Percentiles rank a stretch among this genome's conserved stretches.
Conservation (phyloP, 2,797 vertebrate genomes). For the Catostomus latipinnis region DNA sequence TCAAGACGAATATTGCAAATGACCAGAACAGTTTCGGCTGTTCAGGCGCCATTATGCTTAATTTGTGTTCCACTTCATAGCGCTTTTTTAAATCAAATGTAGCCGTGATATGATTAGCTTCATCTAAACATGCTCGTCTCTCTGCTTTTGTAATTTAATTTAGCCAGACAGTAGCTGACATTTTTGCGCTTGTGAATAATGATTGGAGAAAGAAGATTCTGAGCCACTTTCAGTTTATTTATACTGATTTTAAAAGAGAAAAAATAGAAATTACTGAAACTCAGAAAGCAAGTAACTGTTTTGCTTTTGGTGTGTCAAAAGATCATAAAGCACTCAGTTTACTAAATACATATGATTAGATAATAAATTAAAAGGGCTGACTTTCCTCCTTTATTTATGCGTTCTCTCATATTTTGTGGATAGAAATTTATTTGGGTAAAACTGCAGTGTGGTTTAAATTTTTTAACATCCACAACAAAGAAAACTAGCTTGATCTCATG, state of each 20-base stretch:
- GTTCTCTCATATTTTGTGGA: too few species aligned
- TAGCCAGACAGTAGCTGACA: conserved; percentile 59
- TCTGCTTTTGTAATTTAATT: conserved; percentile 71
- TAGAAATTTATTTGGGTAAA: too few species aligned
- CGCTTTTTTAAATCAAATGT: conserved; percentile 61
- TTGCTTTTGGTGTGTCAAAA: background rate
- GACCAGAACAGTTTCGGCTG: conserved; percentile 7
- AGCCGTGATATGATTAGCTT: conserved; percentile 73
- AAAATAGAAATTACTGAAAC: background rate
- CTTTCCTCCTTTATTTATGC: too few species aligned
- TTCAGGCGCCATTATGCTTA: conserved; percentile 34
- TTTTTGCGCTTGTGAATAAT: conserved; percentile 66
- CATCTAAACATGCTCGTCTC: conserved; percentile 68
- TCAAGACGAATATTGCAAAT: conserved; percentile 2
- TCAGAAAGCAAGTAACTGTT: background rate
- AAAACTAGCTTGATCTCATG: too few species aligned
- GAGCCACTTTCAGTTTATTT: conserved; percentile 56
- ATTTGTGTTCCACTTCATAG: conserved; percentile 62
- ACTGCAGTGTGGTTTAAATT: too few species aligned
- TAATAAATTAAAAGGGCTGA: too few species aligned
- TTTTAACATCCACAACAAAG: too few species aligned
- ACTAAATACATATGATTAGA: too few species aligned
- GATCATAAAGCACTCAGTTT: background rate
- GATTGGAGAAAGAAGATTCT: conserved; percentile 56
- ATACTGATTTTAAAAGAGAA: conserved; percentile 52